phyloP scores from a whole-genome alignment of 92 coral and sea anemone genomes.

The Pocillopora grandis region DNA sequence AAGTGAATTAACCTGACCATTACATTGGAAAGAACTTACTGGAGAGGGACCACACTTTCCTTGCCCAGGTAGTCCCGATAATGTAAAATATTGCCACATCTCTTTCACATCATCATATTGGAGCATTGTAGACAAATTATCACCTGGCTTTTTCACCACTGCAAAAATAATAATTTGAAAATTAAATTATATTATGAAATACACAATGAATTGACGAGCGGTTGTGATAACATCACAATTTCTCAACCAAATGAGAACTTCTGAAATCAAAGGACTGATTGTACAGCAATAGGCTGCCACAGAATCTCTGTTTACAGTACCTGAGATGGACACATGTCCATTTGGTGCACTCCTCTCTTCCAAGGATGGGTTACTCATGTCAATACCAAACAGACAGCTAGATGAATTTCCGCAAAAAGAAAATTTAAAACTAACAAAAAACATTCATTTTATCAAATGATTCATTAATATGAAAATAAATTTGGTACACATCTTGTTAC shows the following conservation, averaged over 20 bases:
- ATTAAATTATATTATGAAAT: background rate
- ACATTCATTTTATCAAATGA: too few species aligned
- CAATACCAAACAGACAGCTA: constrained; percentile 56
- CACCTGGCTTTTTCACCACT: constrained; percentile 67
- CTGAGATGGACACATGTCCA: constrained; percentile 78
- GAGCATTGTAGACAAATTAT: constrained; percentile 50
- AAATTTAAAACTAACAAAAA: background rate
- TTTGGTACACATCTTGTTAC: too few species aligned
- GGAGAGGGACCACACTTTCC: constrained; percentile 62
- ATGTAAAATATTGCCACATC: constrained; percentile 68
- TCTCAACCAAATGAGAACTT: too few species aligned
- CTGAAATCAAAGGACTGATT: too few species aligned
- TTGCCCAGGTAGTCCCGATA: constrained; percentile 59
- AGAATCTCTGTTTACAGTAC: constrained; percentile 15
- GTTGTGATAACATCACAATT: too few species aligned
- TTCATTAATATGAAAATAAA: too few species aligned
- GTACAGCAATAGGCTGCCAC: too few species aligned
- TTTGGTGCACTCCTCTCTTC: constrained; percentile 42
- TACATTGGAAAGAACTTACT: constrained; percentile 46
- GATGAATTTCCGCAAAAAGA: constrained; percentile 27
- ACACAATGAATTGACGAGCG: too few species aligned
- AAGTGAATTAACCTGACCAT: too few species aligned
- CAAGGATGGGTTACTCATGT: constrained; percentile 65
- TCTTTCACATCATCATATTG: constrained; percentile 66
- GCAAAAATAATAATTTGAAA: background rate